Evolutionary conservation across 2,113 vertebrate genomes (phyloP), one percentile per base, ranked within the genome.

Genomic region (Siniperca knerii): DNA sequence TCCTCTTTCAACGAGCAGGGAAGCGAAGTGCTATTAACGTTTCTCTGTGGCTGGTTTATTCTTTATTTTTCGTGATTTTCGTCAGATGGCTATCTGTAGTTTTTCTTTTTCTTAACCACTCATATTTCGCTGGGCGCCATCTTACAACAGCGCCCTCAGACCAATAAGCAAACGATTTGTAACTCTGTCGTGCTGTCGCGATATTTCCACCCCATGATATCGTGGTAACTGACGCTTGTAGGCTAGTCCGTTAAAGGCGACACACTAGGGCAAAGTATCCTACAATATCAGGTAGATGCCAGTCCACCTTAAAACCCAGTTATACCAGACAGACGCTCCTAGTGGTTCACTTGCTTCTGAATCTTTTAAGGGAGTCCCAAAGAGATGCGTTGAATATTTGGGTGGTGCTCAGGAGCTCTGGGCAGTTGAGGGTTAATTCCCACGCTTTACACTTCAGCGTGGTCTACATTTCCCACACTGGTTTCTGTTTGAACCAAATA

Each of bases 121-220:
- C 95, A 97, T 96, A 97, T 96, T 96, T 97, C 96, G 90, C 95
- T 96, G 94, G 95, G 97, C 97, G 97, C 97, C 97, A 98, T 98
- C 96, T 98, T 98, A 97, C 96, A 97, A 96, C 97, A 95, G 92
- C 92, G 78, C 70, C 78, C 8, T 42, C 75, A 81, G 95, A 93
- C 97, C 97, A 98, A 98, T 98, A 81, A 50, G 90, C 69, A 67
- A 69, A 90, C 91, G 50, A 85, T 71, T 55, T 87, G 33, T 50
- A 25, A 35, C 55, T 77, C 40, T 6, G 35, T 3, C 8, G 1
- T 54, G 52, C 18, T 93, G 61, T 96, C 96, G 97, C 96, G 96
- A 91, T 87, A 92, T 61, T 90, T 29, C 37, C 18, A 0, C 6
- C 0, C 0, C 25, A 16, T 90, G 81, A 10, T 89, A 87, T 92